A percentile compares a stretch with the other conserved stretches of the same genome.
Evolutionary conservation across 2,797 vertebrate genomes (phyloP).

Genomic region (Microchirus variegatus): DNA sequence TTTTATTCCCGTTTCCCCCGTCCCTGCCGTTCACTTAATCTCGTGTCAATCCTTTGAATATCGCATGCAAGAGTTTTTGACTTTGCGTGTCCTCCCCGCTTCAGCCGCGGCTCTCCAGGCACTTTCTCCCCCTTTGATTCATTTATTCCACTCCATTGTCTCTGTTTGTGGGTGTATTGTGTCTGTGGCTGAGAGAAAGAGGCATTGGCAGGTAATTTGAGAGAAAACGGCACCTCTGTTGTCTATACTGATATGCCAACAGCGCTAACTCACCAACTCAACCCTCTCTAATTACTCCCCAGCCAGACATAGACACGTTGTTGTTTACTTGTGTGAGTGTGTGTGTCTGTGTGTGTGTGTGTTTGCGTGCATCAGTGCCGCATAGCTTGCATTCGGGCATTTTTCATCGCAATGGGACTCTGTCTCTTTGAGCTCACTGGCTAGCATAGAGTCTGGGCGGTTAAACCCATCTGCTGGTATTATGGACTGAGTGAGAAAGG

Average conservation of each 20-base stretch:
- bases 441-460: slow-evolving; percentile 55
- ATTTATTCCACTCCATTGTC: slow-evolving; percentile 8
- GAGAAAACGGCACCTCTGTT: slow-evolving; percentile 47
- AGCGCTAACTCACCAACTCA: slow-evolving; percentile 47
- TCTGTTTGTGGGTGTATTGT: slow-evolving; percentile 36
- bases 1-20: slow-evolving; percentile 22
- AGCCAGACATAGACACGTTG: slow-evolving; percentile 48
- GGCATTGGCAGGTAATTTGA: slow-evolving; percentile 62
- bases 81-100: slow-evolving; percentile 14
- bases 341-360: slow-evolving; percentile 17
- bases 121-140: slow-evolving; percentile 18
- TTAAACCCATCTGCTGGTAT: slow-evolving; percentile 71
- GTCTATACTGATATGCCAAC: slow-evolving; percentile 48
- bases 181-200: slow-evolving; percentile 25
- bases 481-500: slow-evolving; percentile 65
- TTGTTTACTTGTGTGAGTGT: slow-evolving; percentile 44
- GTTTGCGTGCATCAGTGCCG: slow-evolving; percentile 22
- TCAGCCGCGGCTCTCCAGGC: slow-evolving; percentile 8
- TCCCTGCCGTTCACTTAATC: slow-evolving; percentile 26
- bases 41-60: slow-evolving; percentile 31
- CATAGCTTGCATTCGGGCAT: slow-evolving; percentile 53
- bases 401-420: slow-evolving; percentile 64
- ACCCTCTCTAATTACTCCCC: slow-evolving; percentile 64
- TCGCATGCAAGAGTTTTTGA: slow-evolving; percentile 13
- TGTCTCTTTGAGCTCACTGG: slow-evolving; percentile 53